A percentile compares a stretch with the other conserved stretches of the same genome.
These are phyloP conservation scores for Ceratotherium simum DNA, from an alignment of 2,113 vertebrate species.

Conservation along the genomic window DNA sequence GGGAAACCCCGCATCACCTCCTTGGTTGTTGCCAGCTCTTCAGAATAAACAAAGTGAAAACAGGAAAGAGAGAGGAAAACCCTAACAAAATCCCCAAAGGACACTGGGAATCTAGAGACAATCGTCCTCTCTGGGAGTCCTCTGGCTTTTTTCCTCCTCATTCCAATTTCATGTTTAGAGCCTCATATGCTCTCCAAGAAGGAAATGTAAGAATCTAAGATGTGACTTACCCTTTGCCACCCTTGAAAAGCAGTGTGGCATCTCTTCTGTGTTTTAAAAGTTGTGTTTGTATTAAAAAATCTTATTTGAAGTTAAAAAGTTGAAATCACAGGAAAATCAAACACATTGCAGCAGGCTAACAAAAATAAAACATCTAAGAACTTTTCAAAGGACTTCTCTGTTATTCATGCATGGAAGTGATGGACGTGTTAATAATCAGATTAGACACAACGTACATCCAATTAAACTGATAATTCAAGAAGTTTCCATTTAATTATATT, in stretches of 20 bases:
- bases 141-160: neutral
- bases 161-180: neutral
- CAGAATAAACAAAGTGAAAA: conserved; percentile 12
- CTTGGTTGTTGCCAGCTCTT: neutral
- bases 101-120: neutral
- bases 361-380: neutral
- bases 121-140: neutral
- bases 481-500: neutral
- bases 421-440: neutral
- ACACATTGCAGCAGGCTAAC: neutral
- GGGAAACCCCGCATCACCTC: neutral
- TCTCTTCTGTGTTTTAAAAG: neutral
- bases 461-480: neutral
- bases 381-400: neutral
- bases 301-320: neutral
- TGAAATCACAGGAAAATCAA: neutral
- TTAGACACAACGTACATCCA: neutral
- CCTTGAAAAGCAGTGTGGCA: neutral
- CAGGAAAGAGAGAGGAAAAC: neutral
- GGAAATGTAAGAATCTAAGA: neutral
- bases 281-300: neutral
- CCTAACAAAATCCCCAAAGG: neutral
- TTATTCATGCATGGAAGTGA: neutral
- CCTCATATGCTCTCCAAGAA: neutral
- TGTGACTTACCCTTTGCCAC: neutral